phyloP scores from a whole-genome alignment of 1,140 invertebrate genomes.

The Drosophila insularis region DNA sequence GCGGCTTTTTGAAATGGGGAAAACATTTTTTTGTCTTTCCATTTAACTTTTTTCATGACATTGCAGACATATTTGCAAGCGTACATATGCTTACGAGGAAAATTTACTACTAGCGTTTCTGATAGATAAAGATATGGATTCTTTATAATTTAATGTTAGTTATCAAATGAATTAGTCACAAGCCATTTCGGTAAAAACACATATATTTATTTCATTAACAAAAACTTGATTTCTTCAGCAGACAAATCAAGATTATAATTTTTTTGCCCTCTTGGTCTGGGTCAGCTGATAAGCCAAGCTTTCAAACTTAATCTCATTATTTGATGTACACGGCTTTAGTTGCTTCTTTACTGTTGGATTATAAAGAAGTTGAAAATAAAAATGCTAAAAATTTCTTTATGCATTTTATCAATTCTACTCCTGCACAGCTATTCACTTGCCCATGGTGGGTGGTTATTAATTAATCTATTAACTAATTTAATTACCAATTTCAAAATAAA shows the following conservation, averaged over 20 bases:
- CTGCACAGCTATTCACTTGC: background rate
- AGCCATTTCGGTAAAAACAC: too few species aligned
- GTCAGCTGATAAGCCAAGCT: background rate
- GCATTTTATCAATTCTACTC: background rate
- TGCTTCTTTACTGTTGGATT: background rate
- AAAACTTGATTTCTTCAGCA: too few species aligned
- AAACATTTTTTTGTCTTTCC: slow-evolving; percentile 27
- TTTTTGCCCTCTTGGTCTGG: slow-evolving; percentile 15
- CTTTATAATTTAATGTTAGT: too few species aligned
- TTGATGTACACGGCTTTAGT: background rate
- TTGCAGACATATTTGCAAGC: slow-evolving; percentile 17
- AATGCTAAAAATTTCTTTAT: background rate
- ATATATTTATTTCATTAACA: background rate
- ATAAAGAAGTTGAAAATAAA: background rate
- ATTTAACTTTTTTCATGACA: slow-evolving; percentile 41
- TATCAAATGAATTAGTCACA: too few species aligned
- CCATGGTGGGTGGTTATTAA: background rate
- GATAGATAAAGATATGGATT: too few species aligned
- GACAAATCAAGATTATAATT: slow-evolving; percentile 11
- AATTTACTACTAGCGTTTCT: too few species aligned
- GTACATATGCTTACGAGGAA: background rate
- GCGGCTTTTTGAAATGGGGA: slow-evolving; percentile 51
- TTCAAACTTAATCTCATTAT: background rate
- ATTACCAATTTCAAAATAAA: too few species aligned
- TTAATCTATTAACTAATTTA: background rate